A percentile compares a stretch with the other conserved stretches of the same genome.
Conservation (phyloP, 2,113 vertebrate species). For the Falcunculus frontatus region DNA sequence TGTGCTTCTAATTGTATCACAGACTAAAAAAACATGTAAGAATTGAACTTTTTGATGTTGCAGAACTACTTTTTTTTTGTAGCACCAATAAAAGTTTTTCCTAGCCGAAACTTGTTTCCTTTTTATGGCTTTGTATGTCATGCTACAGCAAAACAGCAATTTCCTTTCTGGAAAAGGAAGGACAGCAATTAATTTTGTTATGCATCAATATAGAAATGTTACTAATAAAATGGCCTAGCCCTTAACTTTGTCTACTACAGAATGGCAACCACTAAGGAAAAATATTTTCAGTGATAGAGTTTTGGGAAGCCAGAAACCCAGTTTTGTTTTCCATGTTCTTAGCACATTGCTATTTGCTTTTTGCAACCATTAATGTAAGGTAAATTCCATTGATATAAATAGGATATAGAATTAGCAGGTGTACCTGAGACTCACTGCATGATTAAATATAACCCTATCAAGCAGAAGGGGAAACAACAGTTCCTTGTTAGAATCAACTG, state of each 20-base stretch:
- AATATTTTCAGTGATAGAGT: background rate
- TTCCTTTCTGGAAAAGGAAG: background rate
- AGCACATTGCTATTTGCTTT: background rate
- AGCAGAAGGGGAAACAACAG: background rate
- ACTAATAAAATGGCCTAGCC: background rate
- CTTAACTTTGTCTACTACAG: background rate
- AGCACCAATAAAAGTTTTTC: background rate
- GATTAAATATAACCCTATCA: background rate
- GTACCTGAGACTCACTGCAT: background rate
- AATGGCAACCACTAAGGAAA: background rate
- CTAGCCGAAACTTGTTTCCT: background rate
- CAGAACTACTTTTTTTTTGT: background rate
- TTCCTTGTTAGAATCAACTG: background rate
- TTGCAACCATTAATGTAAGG: background rate
- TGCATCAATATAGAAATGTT: background rate
- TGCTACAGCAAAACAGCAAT: background rate
- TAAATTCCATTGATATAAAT: background rate
- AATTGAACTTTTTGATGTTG: background rate
- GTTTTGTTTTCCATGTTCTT: background rate
- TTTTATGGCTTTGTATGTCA: background rate
- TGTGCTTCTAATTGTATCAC: background rate
- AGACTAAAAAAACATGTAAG: background rate
- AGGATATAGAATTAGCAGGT: background rate
- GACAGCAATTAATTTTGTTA: background rate
- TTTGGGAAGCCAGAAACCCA: background rate